Base-by-base conservation (phyloP, 2,888 invertebrate species). In the Cryptocephalus moraei region DNA sequence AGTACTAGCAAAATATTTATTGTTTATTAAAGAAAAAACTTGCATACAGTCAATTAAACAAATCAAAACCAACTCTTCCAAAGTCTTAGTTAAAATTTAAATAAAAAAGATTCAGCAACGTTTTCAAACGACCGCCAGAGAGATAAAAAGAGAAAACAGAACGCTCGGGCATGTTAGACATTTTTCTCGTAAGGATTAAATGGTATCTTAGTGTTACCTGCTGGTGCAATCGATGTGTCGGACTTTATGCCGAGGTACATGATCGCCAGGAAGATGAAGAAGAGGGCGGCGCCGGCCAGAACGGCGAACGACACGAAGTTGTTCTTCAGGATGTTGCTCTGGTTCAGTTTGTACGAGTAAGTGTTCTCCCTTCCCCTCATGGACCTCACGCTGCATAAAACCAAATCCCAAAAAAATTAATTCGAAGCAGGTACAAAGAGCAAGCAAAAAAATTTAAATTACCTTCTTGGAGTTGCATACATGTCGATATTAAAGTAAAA, bases 161-260 rank as follows among this genome's bases (percentile, higher is more conserved):
- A 22, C 22, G 6, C 22, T 22, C 22, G 22, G 22, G 22, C 2
- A 22, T 22, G 22, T 22, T 22, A 22, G 22, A 6, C 22, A n/a
- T n/a, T n/a, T 6, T 22, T 22, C 22, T 4, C 36, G 12, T 36
- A 36, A 36, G 36, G 36, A 6, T 36, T 36, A 36, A 46, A 11
- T 40, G 36, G 36, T 12, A 22, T 22, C 12, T n/a, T 22, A 10
- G 31, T 31, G 10, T 69, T 80, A 70, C 70, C 78, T 62, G 73
- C 73, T 65, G 73, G 73, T 59, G 73, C 79, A 49, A 73, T 73
- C 8, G 76, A 73, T 39, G 76, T 76, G 56, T 79, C 79, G 49
- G 75, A 76, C 63, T 73, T 75, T 68, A 80, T 81, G 57, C 82
- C 82, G 68, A 82, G 73, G 67, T 84, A 84, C 71, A 82, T 73